Evolutionary conservation across 2,888 invertebrate genomes (phyloP).

Genomic region (Alcis repandata): DNA sequence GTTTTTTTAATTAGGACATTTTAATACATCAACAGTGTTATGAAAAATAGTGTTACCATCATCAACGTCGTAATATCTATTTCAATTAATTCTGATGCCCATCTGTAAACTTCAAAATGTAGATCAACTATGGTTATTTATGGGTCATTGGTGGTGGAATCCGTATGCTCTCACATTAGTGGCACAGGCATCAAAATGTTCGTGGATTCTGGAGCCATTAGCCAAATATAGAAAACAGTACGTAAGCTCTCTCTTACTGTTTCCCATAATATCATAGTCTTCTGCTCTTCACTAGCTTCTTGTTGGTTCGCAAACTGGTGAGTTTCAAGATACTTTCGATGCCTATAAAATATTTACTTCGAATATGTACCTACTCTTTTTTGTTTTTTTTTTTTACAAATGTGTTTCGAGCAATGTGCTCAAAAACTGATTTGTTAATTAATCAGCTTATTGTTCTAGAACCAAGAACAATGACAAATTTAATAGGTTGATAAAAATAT

Average conservation of each 20-base stretch:
- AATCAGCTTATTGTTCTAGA: too few relatives aligned
- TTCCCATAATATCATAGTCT: too few relatives aligned
- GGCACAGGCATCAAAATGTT: constrained; percentile 49
- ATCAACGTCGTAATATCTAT: constrained; percentile 27
- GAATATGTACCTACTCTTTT: too few relatives aligned
- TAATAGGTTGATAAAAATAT: too few relatives aligned
- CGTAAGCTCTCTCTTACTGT: constrained; percentile 3
- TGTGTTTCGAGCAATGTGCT: too few relatives aligned
- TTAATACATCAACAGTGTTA: constrained; percentile 52
- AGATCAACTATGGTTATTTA: constrained; percentile 36
- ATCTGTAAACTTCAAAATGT: constrained; percentile 22
- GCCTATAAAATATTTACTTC: too few relatives aligned
- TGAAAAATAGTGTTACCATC: constrained; percentile 43
- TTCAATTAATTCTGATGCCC: constrained; percentile 20
- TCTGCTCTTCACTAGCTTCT: too few relatives aligned
- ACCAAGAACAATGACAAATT: too few relatives aligned
- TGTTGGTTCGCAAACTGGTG: too few relatives aligned
- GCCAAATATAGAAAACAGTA: constrained; percentile 24
- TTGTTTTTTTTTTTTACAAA: too few relatives aligned
- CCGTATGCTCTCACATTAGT: constrained; percentile 34
- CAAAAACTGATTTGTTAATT: too few relatives aligned
- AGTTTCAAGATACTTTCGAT: too few relatives aligned
- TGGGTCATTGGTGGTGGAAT: constrained; percentile 24
- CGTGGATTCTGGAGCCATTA: constrained; percentile 49
- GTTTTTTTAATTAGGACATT: constrained; percentile 55